Evolutionary conservation across 2,888 invertebrate genomes (phyloP), one percentile per base, ranked within the genome.

Genomic region (Apodemia duryi): DNA sequence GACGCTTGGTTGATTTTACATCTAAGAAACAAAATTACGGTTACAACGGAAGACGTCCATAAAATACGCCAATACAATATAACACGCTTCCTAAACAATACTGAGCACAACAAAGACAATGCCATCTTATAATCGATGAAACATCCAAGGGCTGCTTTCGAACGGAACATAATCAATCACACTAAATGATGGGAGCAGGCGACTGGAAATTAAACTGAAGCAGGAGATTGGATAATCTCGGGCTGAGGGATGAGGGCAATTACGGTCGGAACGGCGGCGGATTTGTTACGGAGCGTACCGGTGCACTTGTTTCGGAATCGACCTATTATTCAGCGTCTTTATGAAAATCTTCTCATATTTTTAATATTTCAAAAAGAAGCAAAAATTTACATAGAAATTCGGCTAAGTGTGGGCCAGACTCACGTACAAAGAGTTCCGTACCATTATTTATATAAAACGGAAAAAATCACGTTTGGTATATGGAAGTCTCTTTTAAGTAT

Each of bases 81-180:
- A 38, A 43, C 43, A 46, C n/a, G 13, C 46, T 46, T 46, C 46
- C 13, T n/a, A 46, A 54, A 54, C n/a, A 57, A 29, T 57, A 57
- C 57, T 5, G 57, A 9, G 29, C 57, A 29, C 11, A 54, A 54
- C 54, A 57, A 29, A 57, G 57, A 57, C 57, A 57, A 57, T 57
- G 29, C 29, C 32, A 11, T 57, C 57, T 57, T 57, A 60, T 60
- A 60, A 60, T 60, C 57, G 57, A 60, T 35, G 57, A 35, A 60
- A 35, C 57, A 32, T 60, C 13, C 57, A 35, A 60, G 35, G 57
- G 57, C 57, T 32, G 35, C 57, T 60, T 60, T 60, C 32, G 35
- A 60, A 60, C 57, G 57, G 57, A 60, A 60, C 57, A 60, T 60
- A 60, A 60, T 60, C 57, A 60, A 60, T 60, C 57, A 60, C 57